phyloP scores from a whole-genome alignment of 2,888 invertebrate species.

The Zelleria hepariella region DNA sequence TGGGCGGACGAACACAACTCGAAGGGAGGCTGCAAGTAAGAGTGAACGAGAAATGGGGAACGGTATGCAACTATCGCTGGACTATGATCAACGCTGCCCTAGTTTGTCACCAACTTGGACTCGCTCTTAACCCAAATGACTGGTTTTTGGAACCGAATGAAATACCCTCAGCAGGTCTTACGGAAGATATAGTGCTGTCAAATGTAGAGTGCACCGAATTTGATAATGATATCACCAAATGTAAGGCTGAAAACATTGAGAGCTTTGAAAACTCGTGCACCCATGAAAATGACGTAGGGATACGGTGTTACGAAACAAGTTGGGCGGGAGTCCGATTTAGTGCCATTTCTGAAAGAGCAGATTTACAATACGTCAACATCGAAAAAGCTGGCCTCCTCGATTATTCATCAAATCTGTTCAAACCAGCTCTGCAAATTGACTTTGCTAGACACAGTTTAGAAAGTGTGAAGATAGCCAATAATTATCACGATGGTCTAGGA shows the following conservation, averaged over 20 bases:
- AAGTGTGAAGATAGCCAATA: constrained; percentile 84
- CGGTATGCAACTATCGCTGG: constrained; percentile 98
- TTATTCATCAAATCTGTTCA: constrained; percentile 88
- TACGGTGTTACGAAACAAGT: constrained; percentile 89
- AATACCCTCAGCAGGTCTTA: constrained; percentile 83
- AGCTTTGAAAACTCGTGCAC: constrained; percentile 92
- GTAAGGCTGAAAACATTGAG: constrained; percentile 80
- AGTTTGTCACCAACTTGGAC: constrained; percentile 95
- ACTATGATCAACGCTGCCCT: constrained; percentile 91
- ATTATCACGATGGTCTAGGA: constrained; percentile 93
- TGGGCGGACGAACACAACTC: constrained; percentile 83
- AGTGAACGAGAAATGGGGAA: constrained; percentile 93
- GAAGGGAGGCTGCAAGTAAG: constrained; percentile 92
- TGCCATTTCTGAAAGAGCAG: constrained; percentile 87
- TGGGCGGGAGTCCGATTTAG: constrained; percentile 96
- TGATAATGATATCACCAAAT: constrained; percentile 91
- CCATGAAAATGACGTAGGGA: constrained; percentile 89
- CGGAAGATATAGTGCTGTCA: constrained; percentile 83
- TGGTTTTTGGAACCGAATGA: constrained; percentile 89
- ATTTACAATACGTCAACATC: constrained; percentile 88
- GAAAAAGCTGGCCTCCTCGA: constrained; percentile 95
- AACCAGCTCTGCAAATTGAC: constrained; percentile 91
- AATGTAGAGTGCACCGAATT: constrained; percentile 93
- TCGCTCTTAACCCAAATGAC: constrained; percentile 91
- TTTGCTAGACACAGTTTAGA: constrained; percentile 87